Evolutionary conservation across 1,140 invertebrate genomes (phyloP), one percentile per base, ranked within the genome.

Genomic region (Zaprionus vittiger): DNA sequence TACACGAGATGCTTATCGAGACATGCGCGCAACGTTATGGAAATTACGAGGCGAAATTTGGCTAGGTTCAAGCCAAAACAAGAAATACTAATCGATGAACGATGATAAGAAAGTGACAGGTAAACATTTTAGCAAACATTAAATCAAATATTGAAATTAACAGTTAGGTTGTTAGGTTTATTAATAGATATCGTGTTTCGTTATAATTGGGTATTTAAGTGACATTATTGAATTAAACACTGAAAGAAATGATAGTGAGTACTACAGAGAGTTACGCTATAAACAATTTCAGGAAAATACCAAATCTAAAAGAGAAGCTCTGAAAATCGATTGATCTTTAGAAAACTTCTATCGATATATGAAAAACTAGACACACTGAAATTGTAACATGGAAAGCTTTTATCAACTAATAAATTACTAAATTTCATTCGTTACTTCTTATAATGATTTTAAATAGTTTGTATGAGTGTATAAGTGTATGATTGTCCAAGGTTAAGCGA

Each of bases 1-100:
- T 11, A 34, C 31, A 34, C 9, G 73, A 62, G 63, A 80, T 83
- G 66, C 26, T 75, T 80, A 83, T 87, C 83, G 80, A 78, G n/a
- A 20, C n/a, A 47, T 47, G 41, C 83, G 77, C 77, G 70, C 83
- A 68, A 79, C 77, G 63, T 81, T 84, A 79, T 17, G 55, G 38
- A 34, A 41, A 67, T 73, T 59, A 65, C 79, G 86, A 71, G 80
- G 77, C 73, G 80, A 83, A 87, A 69, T 65, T 60, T 5, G n/a
- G 7, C 59, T 61, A 67, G 61, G 57, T 28, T 69, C 54, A 66
- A 69, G 63, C 63, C 22, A 66, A 66, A 4, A 38, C 17, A 47
- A 47, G 7, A 17, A 44, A 44, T 7, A 47, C 41, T 31, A n/a
- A 69, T 55, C 15, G 17, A 20, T 38, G n/a, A 44, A n/a, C 37